Evolutionary conservation across 2,113 vertebrate species (phyloP), one percentile per base, ranked within the genome.

Genomic region (Perccottus glenii): DNA sequence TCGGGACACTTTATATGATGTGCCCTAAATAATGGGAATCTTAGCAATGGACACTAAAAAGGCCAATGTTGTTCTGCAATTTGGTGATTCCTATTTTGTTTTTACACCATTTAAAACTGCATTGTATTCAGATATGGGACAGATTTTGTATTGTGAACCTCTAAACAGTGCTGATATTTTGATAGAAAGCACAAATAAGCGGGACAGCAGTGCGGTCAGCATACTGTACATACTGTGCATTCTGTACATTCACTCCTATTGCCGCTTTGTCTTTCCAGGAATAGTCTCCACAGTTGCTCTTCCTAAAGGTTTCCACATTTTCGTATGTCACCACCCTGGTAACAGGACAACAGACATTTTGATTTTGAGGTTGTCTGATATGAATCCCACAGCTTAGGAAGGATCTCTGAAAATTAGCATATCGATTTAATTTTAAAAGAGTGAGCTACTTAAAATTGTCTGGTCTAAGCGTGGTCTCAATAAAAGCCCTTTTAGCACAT

Each of bases 1-100:
- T 74, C 78, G 66, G 62, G 69, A 6, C 19, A 72, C 80, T 75
- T 71, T 72, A 49, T 50, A 64, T 27, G 19, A 67, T 3, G 10
- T 47, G 57, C 53, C 62, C 16, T 9, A 11, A 0, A 47, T 53
- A 44, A 19, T 61, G 36, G 32, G 9, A 50, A 67, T 35, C 3
- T 43, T 1, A 43, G 42, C 7, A 43, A 11, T 8, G 19, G 19
- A 27, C 19, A 27, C 19, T 27, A 27, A 27, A 27, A 27, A 27
- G 19, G 19, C 19, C 19, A 3, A 27, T 27, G 19, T 27, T 27
- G 19, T 27, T 27, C 19, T 27, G 19, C 19, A 27, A 27, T 27
- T 27, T 3, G 19, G 19, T 27, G 3, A 27, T 27, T 27, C 19
- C 19, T 27, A 27, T 27, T 27, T 27, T 27, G 19, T 27, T 27